phyloP scores from a whole-genome alignment of 2,888 invertebrate species.

The Carpatolechia fugitivella region DNA sequence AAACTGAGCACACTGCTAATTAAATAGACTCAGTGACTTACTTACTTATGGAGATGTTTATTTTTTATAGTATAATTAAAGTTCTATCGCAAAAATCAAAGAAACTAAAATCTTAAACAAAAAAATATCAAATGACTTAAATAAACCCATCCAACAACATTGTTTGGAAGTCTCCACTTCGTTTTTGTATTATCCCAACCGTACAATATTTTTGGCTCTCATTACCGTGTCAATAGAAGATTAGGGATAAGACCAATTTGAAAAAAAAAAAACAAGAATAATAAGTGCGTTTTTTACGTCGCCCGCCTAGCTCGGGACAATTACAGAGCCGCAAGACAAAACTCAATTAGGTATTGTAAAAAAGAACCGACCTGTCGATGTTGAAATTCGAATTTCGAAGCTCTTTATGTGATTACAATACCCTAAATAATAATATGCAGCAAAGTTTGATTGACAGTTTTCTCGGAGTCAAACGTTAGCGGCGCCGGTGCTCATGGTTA shows the following conservation, averaged over 20 bases:
- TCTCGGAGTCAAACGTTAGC: slow-evolving; percentile 34
- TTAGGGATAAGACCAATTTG: slow-evolving; percentile 76
- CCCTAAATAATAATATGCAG: slow-evolving; percentile 67
- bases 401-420: slow-evolving; percentile 46
- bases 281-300: slow-evolving; percentile 61
- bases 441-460: slow-evolving; percentile 67
- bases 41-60: too few relatives aligned
- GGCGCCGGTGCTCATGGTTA: slow-evolving; percentile 40
- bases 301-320: slow-evolving; percentile 52
- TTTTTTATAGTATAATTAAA: too few relatives aligned
- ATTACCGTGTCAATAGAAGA: slow-evolving; percentile 78
- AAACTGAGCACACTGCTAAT: too few relatives aligned
- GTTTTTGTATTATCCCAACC: slow-evolving; percentile 37
- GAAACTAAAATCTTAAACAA: too few relatives aligned
- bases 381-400: slow-evolving; percentile 42
- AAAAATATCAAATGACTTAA: too few relatives aligned
- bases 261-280: slow-evolving; percentile 48
- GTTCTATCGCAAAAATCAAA: too few relatives aligned
- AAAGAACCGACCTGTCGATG: slow-evolving; percentile 48
- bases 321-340: slow-evolving; percentile 63
- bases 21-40: too few relatives aligned
- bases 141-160: not conserved
- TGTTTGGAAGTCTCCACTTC: slow-evolving; percentile 37
- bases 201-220: slow-evolving; percentile 71
- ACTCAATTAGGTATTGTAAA: slow-evolving; percentile 40